A percentile compares a stretch with the other conserved stretches of the same genome.
phyloP scores from a whole-genome alignment of 2,113 vertebrate species.

The Silurus glanis region DNA sequence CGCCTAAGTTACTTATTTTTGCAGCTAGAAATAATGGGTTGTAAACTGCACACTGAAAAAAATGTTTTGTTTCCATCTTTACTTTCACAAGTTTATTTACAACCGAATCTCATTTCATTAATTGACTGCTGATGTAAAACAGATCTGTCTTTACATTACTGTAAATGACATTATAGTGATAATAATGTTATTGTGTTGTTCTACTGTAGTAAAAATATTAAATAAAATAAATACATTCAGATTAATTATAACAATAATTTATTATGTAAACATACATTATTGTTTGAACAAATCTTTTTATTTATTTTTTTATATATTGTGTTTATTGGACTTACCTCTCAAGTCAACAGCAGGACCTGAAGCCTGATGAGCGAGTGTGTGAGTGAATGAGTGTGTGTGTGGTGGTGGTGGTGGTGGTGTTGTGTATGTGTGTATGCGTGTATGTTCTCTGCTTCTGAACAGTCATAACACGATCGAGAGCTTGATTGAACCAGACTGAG shows the following conservation, averaged over 20 bases:
- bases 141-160: too few relatives aligned
- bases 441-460: slow-evolving; percentile 1
- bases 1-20: too few relatives aligned
- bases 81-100: too few relatives aligned
- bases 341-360: slow-evolving; percentile 20
- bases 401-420: background rate
- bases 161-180: too few relatives aligned
- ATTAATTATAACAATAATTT: background rate
- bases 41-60: too few relatives aligned
- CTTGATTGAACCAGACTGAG: slow-evolving; percentile 26
- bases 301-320: background rate
- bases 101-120: too few relatives aligned
- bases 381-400: background rate
- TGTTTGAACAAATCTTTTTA: background rate
- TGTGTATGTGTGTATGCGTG: slow-evolving; percentile 9
- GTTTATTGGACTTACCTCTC: slow-evolving; percentile 30
- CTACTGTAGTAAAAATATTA: background rate
- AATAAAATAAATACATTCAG: background rate
- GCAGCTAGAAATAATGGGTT: too few relatives aligned
- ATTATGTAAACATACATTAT: background rate
- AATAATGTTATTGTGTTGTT: too few relatives aligned
- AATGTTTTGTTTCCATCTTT: too few relatives aligned
- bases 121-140: too few relatives aligned
- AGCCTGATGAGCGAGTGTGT: background rate
- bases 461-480: slow-evolving; percentile 25